These are phyloP conservation scores for Tokudaia muenninki DNA, from an alignment of 2,797 vertebrate genomes.

Conservation along the genomic window DNA sequence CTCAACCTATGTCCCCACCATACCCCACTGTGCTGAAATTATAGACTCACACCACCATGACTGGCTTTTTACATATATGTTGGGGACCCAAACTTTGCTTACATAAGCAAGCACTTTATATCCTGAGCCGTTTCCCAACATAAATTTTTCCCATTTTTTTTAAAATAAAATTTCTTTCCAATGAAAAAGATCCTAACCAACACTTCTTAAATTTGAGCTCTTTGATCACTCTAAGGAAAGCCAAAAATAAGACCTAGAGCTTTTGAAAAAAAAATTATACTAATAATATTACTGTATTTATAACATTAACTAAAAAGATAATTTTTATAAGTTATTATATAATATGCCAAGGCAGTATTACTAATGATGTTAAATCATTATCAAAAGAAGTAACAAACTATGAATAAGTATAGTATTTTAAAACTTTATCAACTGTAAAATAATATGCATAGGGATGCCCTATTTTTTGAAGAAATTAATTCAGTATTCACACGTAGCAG, in stretches of 20 bases:
- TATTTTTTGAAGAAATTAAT: conserved; percentile 30
- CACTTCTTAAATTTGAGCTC: conserved; percentile 42
- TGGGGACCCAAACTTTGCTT: not conserved
- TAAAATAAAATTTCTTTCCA: conserved; percentile 33
- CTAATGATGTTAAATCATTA: not conserved
- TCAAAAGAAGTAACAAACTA: conserved; percentile 49
- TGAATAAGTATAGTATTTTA: not conserved
- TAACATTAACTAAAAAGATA: conserved; percentile 31
- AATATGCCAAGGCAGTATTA: conserved; percentile 22
- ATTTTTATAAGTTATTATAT: not conserved
- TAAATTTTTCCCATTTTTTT: conserved; percentile 8
- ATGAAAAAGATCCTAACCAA: conserved; percentile 48
- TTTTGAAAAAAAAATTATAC: conserved; percentile 51
- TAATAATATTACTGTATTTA: conserved; percentile 34
- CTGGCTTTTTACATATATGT: not conserved
- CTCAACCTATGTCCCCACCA: not conserved
- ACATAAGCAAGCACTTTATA: not conserved
- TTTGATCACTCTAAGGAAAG: conserved; percentile 31
- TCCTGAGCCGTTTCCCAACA: not conserved
- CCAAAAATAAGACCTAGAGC: conserved; percentile 6
- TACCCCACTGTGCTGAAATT: not conserved
- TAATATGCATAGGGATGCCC: not conserved
- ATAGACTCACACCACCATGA: not conserved
- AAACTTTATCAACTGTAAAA: conserved; percentile 29
- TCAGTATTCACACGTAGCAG: conserved; percentile 37